phyloP scores from a whole-genome alignment of 2,797 vertebrate genomes.

The Heliangelus exortis region DNA sequence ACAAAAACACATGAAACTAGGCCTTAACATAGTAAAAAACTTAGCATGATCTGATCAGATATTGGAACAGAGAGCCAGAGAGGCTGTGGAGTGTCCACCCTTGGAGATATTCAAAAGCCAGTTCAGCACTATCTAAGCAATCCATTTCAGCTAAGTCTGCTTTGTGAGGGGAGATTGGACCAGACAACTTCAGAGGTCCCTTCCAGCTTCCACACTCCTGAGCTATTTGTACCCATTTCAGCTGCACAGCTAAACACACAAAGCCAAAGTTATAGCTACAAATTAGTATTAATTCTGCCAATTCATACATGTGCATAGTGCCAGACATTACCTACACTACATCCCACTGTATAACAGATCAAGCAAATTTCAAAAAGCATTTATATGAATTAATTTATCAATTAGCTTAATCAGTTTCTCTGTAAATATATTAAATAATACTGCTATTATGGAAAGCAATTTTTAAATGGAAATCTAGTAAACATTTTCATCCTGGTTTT shows the following conservation, averaged over 20 bases:
- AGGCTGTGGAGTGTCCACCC: neutral
- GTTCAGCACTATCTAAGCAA: neutral
- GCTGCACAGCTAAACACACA: neutral
- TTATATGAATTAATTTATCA: neutral
- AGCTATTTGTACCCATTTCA: neutral
- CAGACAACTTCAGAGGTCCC: neutral
- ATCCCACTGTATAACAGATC: neutral
- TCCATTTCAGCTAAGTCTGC: neutral
- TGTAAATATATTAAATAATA: neutral
- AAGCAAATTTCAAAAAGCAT: neutral
- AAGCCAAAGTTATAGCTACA: neutral
- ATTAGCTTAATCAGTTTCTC: neutral
- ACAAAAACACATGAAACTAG: neutral
- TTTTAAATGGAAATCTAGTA: neutral
- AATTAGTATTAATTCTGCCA: neutral
- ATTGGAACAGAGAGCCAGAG: neutral
- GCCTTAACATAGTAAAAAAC: neutral
- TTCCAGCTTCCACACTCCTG: neutral
- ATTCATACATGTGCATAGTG: neutral
- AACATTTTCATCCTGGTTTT: neutral
- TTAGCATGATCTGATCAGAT: accelerated
- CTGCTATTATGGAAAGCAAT: neutral
- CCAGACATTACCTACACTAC: neutral
- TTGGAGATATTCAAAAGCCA: neutral
- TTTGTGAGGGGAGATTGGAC: neutral